Evolutionary conservation across 2,888 invertebrate genomes (phyloP), one percentile per base, ranked within the genome.

Genomic region (Epirrhoe tristata): DNA sequence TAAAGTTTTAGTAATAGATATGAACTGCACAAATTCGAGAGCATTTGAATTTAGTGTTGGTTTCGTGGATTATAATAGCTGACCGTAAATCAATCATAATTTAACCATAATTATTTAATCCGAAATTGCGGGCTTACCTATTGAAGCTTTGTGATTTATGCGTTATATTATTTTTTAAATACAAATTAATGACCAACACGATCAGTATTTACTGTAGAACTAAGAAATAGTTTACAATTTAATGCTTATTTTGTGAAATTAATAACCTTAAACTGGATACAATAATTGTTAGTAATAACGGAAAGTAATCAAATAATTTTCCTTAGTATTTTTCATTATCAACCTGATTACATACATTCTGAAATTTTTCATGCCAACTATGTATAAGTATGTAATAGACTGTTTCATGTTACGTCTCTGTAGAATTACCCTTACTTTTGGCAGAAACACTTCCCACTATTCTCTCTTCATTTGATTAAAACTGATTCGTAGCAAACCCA

Each of bases 1-100:
- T 71, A 67, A 77, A 80, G 66, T 79, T 77, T 75, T 73, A 65
- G 57, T 63, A 74, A 72, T 67, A 76, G 67, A 72, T 64, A 68
- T 74, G 71, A 55, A 64, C 10, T 52, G 17, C 51, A 48, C 34
- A 51, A 43, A 39, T 39, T 52, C 14, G 31, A 36, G 7, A 3
- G 24, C 46, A 17, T 48, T 54, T n/a, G 8, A 54, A 34, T 60
- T 53, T 31, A 14, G 31, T 31, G 17, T 32, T 54, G 48, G 12
- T 24, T 24, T 24, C 24, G 24, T n/a, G 46, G 14, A 14, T 46
- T 46, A 14, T n/a, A n/a, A n/a, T 46, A 12, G 2, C 46, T 46
- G n/a, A 46, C 46, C 46, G 46, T 46, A 46, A 46, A 46, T 46
- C 46, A 46, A 46, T 46, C 46, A 46, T 46, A 46, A 46, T 46